phyloP scores from a whole-genome alignment of 2,888 invertebrate species.

The Eugnorisma glareosa region DNA sequence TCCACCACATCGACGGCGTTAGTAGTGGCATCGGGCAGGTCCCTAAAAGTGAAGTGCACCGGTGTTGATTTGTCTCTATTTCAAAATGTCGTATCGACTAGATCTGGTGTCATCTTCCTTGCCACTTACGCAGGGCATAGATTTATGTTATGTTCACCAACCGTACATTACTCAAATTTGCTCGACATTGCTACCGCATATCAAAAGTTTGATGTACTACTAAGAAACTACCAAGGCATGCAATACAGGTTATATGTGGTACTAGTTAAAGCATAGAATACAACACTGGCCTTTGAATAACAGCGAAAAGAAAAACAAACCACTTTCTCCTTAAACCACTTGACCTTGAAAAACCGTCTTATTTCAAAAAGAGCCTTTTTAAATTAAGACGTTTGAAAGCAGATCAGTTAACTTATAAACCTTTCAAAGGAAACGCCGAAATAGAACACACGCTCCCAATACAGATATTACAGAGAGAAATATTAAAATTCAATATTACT shows the following conservation, averaged over 20 bases:
- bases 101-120: no score
- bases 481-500: constrained; percentile 22
- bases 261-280: not conserved
- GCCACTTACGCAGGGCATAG: no score
- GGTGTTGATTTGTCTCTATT: no score
- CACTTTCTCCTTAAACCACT: not conserved
- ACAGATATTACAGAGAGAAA: no score
- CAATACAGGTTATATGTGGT: not conserved
- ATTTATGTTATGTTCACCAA: no score
- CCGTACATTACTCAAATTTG: no score
- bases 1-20: no score
- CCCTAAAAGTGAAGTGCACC: no score
- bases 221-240: not conserved
- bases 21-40: no score
- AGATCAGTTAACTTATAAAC: not conserved
- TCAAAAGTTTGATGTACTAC: no score
- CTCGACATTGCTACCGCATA: no score
- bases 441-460: not conserved
- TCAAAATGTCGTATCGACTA: no score
- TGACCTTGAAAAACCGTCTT: not conserved
- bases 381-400: constrained; percentile 4
- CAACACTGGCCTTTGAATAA: not conserved
- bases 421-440: constrained; percentile 13
- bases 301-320: not conserved
- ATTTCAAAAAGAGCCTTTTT: not conserved